Conservation (phyloP, 2,113 vertebrate species). For the Diadophis punctatus region DNA sequence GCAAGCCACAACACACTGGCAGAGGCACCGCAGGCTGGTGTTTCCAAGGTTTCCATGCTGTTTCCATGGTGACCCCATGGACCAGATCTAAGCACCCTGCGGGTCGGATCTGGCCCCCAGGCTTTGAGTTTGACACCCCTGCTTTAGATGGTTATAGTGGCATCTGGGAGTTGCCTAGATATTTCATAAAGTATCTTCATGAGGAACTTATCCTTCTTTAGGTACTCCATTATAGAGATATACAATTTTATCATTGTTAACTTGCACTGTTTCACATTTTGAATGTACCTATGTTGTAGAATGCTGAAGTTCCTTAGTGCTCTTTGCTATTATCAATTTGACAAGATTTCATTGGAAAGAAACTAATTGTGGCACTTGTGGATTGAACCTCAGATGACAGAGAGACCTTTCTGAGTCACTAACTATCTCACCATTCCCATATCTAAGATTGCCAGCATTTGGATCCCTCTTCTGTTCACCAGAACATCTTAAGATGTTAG, state of each 20-base stretch:
- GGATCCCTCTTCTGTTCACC: background rate
- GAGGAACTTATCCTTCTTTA: background rate
- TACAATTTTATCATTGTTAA: background rate
- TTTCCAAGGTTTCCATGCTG: too few relatives aligned
- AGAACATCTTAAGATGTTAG: background rate
- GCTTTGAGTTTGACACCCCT: too few relatives aligned
- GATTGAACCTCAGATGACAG: background rate
- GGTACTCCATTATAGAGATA: background rate
- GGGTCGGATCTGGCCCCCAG: too few relatives aligned
- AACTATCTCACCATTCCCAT: background rate
- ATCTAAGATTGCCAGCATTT: background rate
- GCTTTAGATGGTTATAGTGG: background rate
- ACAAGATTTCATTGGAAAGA: background rate
- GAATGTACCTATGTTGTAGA: background rate
- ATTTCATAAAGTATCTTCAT: background rate
- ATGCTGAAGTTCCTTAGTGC: background rate
- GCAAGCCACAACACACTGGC: too few relatives aligned
- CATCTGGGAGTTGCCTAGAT: background rate
- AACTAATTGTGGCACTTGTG: background rate
- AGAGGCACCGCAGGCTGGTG: too few relatives aligned
- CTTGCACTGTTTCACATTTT: background rate
- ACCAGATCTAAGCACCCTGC: too few relatives aligned
- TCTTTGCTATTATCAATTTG: background rate
- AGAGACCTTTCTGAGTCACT: background rate
- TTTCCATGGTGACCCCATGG: too few relatives aligned